A percentile compares a stretch with the other conserved stretches of the same genome.
phyloP scores from a whole-genome alignment of 2,113 vertebrate species.

The Vulpes vulpes region DNA sequence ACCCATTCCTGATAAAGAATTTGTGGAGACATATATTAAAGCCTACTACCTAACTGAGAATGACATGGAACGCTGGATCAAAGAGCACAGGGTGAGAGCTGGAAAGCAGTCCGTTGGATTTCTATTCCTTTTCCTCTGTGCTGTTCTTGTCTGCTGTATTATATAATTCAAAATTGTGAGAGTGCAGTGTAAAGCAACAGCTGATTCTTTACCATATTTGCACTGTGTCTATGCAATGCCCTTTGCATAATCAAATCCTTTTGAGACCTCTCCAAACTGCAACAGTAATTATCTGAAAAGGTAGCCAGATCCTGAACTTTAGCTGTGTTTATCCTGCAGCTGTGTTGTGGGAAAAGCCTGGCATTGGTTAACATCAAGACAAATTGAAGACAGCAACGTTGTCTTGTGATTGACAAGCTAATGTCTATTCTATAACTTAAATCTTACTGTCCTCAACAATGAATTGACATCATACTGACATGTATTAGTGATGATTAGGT shows the following conservation, averaged over 20 bases:
- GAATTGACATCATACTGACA: neutral
- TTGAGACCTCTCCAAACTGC: neutral
- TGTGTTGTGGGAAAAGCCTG: neutral
- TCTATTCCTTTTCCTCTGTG: constrained; percentile 14
- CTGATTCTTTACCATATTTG: constrained; percentile 5
- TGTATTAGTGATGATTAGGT: neutral
- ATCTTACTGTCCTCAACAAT: neutral
- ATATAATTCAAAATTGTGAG: neutral
- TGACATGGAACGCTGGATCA: constrained; percentile 99
- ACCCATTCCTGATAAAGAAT: constrained; percentile 99
- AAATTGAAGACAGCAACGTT: neutral
- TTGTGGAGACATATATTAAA: constrained; percentile 99
- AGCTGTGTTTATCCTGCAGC: neutral
- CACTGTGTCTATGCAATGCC: neutral
- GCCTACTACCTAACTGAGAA: constrained; percentile 99
- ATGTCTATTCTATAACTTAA: neutral
- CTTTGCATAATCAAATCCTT: constrained; percentile 36
- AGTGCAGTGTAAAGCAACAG: neutral
- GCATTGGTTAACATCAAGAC: neutral
- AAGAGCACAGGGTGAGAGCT: constrained; percentile 95
- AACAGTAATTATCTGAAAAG: constrained; percentile 42
- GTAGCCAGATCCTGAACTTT: neutral
- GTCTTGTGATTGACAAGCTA: neutral
- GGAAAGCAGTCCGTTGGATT: neutral
- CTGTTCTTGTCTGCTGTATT: neutral